Conservation (phyloP, 1,140 invertebrate genomes). For the Pissodes strobi region DNA sequence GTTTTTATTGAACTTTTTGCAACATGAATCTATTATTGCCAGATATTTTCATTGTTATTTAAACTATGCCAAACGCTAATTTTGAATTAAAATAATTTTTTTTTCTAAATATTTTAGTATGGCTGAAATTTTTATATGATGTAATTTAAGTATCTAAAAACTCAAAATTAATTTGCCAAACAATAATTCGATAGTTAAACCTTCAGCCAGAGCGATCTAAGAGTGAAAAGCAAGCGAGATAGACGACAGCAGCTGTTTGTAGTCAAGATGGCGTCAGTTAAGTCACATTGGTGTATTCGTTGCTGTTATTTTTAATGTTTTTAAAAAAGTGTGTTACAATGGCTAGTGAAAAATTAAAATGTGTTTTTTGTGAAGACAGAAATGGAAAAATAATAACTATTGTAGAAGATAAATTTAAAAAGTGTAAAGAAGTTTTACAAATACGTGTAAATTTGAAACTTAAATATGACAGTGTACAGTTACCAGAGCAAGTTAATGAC, state of each 20-base stretch:
- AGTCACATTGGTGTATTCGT: conserved; percentile 7
- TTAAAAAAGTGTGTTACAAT: conserved; percentile 1
- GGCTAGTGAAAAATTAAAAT: conserved; percentile 3
- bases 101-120: conserved; percentile 26
- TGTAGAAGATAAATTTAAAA: conserved; percentile 14
- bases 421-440: conserved; percentile 10
- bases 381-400: conserved; percentile 22
- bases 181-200: conserved; percentile 10
- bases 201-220: conserved; percentile 11
- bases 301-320: conserved; percentile 9
- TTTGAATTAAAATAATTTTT: conserved; percentile 11
- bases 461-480: conserved; percentile 4
- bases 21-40: conserved; percentile 15
- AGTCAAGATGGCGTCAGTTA: not conserved
- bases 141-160: conserved; percentile 13
- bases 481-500: conserved; percentile 17
- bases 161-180: conserved; percentile 14
- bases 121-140: conserved; percentile 15
- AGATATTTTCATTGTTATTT: conserved; percentile 22
- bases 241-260: not conserved
- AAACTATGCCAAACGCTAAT: conserved; percentile 15
- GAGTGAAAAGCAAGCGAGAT: conserved; percentile 1
- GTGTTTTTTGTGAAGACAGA: conserved; percentile 1
- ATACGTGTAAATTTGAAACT: conserved; percentile 8
- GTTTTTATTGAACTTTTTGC: conserved; percentile 5